Evolutionary conservation across 2,797 vertebrate genomes (phyloP), one percentile per base, ranked within the genome.

Genomic region (Sparidentex hasta): DNA sequence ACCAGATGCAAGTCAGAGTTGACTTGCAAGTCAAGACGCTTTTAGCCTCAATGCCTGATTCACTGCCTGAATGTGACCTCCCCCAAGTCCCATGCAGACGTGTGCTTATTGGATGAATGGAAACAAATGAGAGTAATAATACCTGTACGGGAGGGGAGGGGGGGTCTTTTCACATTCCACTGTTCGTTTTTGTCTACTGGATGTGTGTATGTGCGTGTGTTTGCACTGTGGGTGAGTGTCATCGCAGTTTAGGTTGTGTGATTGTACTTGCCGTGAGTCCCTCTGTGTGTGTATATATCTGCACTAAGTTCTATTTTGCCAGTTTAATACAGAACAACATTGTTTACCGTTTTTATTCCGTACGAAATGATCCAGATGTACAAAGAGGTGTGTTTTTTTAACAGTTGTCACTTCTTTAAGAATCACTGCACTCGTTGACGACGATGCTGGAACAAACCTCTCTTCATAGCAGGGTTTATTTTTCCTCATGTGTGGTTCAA

Each of bases 311-410:
- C 85, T 81, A 75, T 84, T 93, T 88, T 91, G 88, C 85, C 86
- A 86, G 85, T 88, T 92, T 86, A 88, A 76, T 86, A 86, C 87
- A 73, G 88, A 90, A 83, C 71, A 67, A 72, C 78, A 78, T 87
- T 84, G 84, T 91, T 92, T 91, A 85, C 88, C 27, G 76, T 89
- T 92, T 92, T 87, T 90, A 90, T 92, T 91, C 90, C 88, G 89
- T 93, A 91, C 83, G 71, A 88, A 86, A 81, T 74, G 43, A 89
- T 86, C 68, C 75, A 84, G 87, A 86, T 91, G 90, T 92, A 90
- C 77, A 93, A 87, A 91, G 76, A 88, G 58, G 46, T 85, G 8
- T 78, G 68, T 81, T 80, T 76, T 83, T 80, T 83, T 81, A 65
- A 62, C 67, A 83, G 76, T 71, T 81, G 76, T 89, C 81, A 74